Evolutionary conservation across 1,140 invertebrate species (phyloP), one percentile per base, ranked within the genome.

Genomic region (Formica selysi): DNA sequence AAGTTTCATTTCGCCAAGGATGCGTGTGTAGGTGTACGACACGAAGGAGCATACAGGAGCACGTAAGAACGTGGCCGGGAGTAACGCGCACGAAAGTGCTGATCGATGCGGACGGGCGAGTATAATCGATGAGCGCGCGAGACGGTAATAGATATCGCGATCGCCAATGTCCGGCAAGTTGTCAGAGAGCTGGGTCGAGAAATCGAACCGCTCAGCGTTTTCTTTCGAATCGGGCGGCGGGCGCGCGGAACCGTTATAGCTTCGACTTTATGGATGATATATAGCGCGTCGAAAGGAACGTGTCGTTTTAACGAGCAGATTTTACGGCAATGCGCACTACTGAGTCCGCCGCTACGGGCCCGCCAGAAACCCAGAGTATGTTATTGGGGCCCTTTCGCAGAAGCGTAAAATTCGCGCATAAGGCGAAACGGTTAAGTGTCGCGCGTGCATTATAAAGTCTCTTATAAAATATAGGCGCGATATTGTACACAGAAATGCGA

Each of bases 181-280:
- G 84, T 85, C 84, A 85, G 76, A 85, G 76, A 44, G 74, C 22
- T 67, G 29, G 84, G 36, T 59, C 44, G 61, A 85, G 84, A 68
- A 79, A 85, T 85, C 76, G 76, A 80, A 48, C 29, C 36, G 62
- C 44, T 85, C 74, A 80, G 48, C 84, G 29, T 79, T 85, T 85
- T 62, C 84, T 83, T 62, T 29, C 54, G 26, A 54, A 13, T 54
- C 10, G 67, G 48, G 16, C 51, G 48, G 13, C 44, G 13, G 3
- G 11, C 8, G 73, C 51, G 16, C 36, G 32, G 41, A 22, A 70
- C 48, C 48, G 54, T 74, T 57, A 54, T 70, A 57, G 71, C 62
- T 62, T 38, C 64, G 80, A 84, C 71, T 86, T 86, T 86, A 83
- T 83, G 76, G 73, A 78, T 85, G 81, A 85, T 78, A 85, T 85